phyloP scores from a whole-genome alignment of 2,888 invertebrate genomes.

The Troglohyphantes excavatus region DNA sequence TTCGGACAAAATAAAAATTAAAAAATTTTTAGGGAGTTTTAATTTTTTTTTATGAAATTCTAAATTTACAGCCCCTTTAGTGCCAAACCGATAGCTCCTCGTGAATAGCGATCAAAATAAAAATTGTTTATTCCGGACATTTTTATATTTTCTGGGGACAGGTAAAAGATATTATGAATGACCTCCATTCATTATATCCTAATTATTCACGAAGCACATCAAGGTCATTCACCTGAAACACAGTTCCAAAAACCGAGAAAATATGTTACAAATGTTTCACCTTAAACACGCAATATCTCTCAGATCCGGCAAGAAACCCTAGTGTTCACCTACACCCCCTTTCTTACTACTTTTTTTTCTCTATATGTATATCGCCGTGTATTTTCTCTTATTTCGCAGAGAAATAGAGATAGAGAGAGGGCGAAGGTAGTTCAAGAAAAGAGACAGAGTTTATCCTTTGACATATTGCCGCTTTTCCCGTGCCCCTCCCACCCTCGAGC shows the following conservation, averaged over 20 bases:
- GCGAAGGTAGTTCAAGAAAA: constrained; percentile 27
- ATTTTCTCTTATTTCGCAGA: not conserved
- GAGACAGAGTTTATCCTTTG: constrained; percentile 67
- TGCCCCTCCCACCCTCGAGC: constrained; percentile 39
- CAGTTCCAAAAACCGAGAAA: constrained; percentile 17
- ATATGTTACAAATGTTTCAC: not conserved
- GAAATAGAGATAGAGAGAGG: not conserved
- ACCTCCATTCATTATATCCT: not conserved
- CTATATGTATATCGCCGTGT: not conserved
- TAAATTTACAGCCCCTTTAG: too few relatives aligned
- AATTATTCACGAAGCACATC: not conserved
- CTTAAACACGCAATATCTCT: too few relatives aligned
- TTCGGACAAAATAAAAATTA: too few relatives aligned
- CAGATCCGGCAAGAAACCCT: not conserved
- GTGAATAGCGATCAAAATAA: too few relatives aligned
- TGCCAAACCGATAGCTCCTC: too few relatives aligned
- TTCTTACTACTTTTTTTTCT: not conserved
- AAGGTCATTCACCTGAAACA: constrained; percentile 65
- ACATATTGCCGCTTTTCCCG: constrained; percentile 67
- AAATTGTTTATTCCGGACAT: too few relatives aligned
- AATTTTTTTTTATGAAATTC: too few relatives aligned
- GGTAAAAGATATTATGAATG: not conserved
- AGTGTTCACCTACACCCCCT: too few relatives aligned
- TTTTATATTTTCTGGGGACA: too few relatives aligned
- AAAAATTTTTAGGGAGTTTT: too few relatives aligned